Percentiles rank a stretch among this genome's conserved stretches.
Evolutionary conservation across 2,797 vertebrate genomes (phyloP).

Genomic region (Macrochelys suwanniensis): DNA sequence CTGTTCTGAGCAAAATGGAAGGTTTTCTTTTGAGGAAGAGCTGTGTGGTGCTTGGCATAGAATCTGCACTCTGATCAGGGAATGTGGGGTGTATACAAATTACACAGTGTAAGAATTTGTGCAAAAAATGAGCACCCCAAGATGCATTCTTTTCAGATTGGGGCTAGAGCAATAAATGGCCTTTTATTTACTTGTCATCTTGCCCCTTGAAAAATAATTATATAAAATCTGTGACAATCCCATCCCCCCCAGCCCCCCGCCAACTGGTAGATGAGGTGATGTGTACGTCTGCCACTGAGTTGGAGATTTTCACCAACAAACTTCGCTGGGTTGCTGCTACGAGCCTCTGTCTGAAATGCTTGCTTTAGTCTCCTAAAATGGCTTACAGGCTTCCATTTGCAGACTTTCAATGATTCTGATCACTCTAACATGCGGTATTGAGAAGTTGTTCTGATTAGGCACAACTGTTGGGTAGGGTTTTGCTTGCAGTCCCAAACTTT

Average conservation of each 20-base stretch:
- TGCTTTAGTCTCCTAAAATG: fast-evolving
- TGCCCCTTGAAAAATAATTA: background rate
- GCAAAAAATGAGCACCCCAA: fast-evolving
- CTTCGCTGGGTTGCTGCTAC: background rate
- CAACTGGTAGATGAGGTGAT: background rate
- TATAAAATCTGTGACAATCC: background rate
- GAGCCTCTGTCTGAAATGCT: background rate
- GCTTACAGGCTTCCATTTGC: background rate
- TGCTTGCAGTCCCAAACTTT: background rate
- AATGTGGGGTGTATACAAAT: background rate
- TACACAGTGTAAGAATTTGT: background rate
- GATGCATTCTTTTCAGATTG: background rate
- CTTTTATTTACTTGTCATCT: background rate
- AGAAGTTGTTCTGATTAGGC: background rate
- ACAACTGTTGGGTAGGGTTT: background rate
- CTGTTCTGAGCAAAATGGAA: background rate
- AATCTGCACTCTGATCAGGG: background rate
- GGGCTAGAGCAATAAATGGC: fast-evolving
- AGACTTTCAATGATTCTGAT: background rate
- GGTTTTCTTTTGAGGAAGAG: background rate
- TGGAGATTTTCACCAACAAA: background rate
- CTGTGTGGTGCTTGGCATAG: background rate
- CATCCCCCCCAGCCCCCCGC: too few species aligned
- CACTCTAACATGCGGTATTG: background rate
- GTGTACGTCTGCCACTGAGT: background rate